phyloP scores from a whole-genome alignment of 2,797 vertebrate genomes.

The Sylvilagus floridanus region DNA sequence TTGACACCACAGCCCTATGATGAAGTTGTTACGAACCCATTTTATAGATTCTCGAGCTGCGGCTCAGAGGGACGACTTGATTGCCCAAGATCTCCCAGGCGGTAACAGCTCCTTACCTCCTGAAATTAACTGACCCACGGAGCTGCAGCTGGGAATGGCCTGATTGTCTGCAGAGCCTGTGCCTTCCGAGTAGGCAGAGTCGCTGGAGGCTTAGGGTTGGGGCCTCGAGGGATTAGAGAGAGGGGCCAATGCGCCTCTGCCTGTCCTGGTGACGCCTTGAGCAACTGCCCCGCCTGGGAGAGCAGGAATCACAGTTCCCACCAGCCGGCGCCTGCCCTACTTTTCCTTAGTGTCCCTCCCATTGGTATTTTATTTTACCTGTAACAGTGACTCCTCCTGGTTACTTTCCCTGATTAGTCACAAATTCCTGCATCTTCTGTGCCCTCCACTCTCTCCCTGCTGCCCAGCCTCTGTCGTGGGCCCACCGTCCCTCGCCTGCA shows the following conservation, averaged over 20 bases:
- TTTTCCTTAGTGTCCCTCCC: slow-evolving; percentile 53
- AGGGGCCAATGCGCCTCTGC: background rate
- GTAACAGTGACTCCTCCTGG: background rate
- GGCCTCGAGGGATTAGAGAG: background rate
- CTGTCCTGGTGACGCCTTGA: background rate
- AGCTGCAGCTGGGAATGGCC: background rate
- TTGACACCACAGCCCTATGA: background rate
- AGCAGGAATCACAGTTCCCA: slow-evolving; percentile 22
- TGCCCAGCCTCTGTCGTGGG: background rate
- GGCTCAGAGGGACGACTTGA: background rate
- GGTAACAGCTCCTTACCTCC: background rate
- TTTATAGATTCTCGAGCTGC: slow-evolving; percentile 50
- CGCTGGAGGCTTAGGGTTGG: background rate
- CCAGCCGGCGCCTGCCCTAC: slow-evolving; percentile 45
- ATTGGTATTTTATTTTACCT: background rate
- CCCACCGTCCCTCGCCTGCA: background rate
- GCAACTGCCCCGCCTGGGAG: slow-evolving; percentile 1
- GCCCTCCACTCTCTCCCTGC: background rate
- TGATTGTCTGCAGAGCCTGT: background rate
- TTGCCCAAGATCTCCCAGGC: background rate
- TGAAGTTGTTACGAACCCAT: background rate
- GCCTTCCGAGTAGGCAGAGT: background rate
- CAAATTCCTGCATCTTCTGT: slow-evolving; percentile 37
- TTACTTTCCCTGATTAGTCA: slow-evolving; percentile 40
- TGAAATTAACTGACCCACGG: background rate